Evolutionary conservation across 2,888 invertebrate genomes (phyloP).

Genomic region (Octonoba sinensis): DNA sequence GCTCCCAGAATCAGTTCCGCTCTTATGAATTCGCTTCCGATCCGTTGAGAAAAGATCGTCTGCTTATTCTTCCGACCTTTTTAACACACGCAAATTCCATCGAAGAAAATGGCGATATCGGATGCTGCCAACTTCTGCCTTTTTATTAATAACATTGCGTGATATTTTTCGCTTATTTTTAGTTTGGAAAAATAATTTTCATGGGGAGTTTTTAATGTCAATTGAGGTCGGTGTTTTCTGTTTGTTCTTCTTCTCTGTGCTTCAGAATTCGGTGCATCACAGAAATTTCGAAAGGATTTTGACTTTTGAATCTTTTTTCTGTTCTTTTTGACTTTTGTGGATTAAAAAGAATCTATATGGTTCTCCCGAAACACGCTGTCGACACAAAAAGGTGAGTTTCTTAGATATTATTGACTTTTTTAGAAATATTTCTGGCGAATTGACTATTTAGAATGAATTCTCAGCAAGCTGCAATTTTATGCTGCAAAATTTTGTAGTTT

Average conservation of each 20-base stretch:
- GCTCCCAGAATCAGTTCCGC: conserved; percentile 43
- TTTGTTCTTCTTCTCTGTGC: neutral
- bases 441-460: too few relatives aligned
- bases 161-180: conserved; percentile 17
- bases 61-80: conserved; percentile 1
- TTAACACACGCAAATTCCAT: neutral
- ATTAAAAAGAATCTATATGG: too few relatives aligned
- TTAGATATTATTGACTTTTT: too few relatives aligned
- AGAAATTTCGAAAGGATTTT: too few relatives aligned
- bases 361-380: too few relatives aligned
- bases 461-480: too few relatives aligned
- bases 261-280: neutral
- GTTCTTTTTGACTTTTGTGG: too few relatives aligned
- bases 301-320: too few relatives aligned
- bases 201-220: neutral
- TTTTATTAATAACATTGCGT: conserved; percentile 1
- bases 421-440: too few relatives aligned
- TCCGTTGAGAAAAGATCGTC: neutral
- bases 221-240: conserved; percentile 11
- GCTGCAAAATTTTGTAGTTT: too few relatives aligned
- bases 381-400: too few relatives aligned
- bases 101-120: neutral
- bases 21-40: conserved; percentile 1
- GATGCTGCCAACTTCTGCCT: conserved; percentile 1
- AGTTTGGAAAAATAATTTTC: conserved; percentile 17